Evolutionary conservation across 2,797 vertebrate genomes (phyloP), one percentile per base, ranked within the genome.

Genomic region (Pantherophis alleghaniensis): DNA sequence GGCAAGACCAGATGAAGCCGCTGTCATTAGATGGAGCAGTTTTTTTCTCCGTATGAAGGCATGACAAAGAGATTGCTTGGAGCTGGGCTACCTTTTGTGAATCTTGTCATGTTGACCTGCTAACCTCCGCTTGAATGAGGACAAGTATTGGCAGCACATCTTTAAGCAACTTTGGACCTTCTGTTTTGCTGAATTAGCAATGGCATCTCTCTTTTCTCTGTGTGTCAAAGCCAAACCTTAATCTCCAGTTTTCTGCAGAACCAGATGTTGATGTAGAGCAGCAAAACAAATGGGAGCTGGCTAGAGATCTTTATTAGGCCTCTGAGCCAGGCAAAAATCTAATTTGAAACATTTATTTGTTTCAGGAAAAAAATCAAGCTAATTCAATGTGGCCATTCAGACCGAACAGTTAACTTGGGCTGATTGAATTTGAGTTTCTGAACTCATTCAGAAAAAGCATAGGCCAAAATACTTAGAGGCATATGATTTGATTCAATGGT

Each of bases 1-100:
- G 4, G 0, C 26, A 28, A 92, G 92, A 83, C 90, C 92, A 96
- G 96, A 91, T 93, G 92, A 92, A 95, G 0, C 90, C 91, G 59
- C 74, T 94, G 92, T 94, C 95, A 92, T 94, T 93, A 94, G 94
- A 91, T 94, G 95, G 53, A 90, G 93, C 11, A 0, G 0, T 0
- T 0, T 90, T 24, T 90, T 24, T 0, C 0, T 24, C 51, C 16
- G 1, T 47, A 7, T 37, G 20, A 47, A 24, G 66, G 20, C 12
- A 10, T 7, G 57, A 56, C 10, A 28, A 37, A 42, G 20, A 11
- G 28, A 53, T 16, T 53, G 87, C 57, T 20, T 86, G 51, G 56
- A 37, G n/a, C 1, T 32, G 12, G 83, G n/a, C 3, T 2, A 0
- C 87, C 94, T 83, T 16, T 2, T 57, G 14, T 5, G 10, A 91